Evolutionary conservation across 2,113 vertebrate species (phyloP).

Genomic region (Pelobates fuscus): DNA sequence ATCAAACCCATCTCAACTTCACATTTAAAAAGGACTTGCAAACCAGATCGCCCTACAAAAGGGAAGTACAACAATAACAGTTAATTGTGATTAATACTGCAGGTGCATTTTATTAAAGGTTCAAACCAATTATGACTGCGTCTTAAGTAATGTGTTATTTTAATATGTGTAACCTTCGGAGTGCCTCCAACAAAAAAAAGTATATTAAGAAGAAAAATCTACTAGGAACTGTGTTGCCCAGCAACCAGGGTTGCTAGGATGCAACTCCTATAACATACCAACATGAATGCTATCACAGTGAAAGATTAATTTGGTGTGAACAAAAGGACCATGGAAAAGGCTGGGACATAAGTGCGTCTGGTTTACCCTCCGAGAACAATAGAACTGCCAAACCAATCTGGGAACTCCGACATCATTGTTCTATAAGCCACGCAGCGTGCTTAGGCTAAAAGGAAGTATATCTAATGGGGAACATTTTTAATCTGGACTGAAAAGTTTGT

Average conservation of each 20-base stretch:
- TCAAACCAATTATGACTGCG: slow-evolving; percentile 67
- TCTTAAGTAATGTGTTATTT: slow-evolving; percentile 55
- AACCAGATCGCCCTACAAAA: too few species aligned
- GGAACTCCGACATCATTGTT: slow-evolving; percentile 86
- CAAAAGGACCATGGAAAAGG: slow-evolving; percentile 82
- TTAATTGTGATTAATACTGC: too few species aligned
- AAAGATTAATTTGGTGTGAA: slow-evolving; percentile 88
- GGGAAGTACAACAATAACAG: too few species aligned
- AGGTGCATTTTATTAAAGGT: neutral
- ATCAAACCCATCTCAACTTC: too few species aligned
- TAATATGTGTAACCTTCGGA: slow-evolving; percentile 61
- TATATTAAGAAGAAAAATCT: slow-evolving; percentile 71
- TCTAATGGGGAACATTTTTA: slow-evolving; percentile 74
- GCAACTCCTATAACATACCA: slow-evolving; percentile 84
- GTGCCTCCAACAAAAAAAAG: slow-evolving; percentile 58
- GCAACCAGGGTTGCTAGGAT: slow-evolving; percentile 95
- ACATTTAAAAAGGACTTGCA: too few species aligned
- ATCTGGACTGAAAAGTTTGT: slow-evolving; percentile 70
- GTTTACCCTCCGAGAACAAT: slow-evolving; percentile 83
- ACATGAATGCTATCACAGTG: slow-evolving; percentile 85
- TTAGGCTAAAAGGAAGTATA: slow-evolving; percentile 78
- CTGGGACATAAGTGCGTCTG: slow-evolving; percentile 85
- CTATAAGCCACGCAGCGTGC: slow-evolving; percentile 72
- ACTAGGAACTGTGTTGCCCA: slow-evolving; percentile 80
- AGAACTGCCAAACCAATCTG: slow-evolving; percentile 92